Conservation (phyloP, 2,113 vertebrate species). For the Sakesphorus luctuosus region DNA sequence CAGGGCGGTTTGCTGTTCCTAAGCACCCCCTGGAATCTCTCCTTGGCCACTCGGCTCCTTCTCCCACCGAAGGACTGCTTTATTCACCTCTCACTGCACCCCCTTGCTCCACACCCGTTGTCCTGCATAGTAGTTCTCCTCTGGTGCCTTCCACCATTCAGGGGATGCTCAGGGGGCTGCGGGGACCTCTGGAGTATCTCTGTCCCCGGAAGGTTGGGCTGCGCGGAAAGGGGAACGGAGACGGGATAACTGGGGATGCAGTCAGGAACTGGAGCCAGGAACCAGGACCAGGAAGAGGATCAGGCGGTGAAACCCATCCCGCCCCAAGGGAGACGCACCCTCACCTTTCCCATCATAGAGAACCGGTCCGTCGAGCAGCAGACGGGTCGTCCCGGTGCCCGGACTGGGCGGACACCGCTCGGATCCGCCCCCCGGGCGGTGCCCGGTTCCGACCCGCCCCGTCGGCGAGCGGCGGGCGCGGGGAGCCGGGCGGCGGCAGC, state of each 20-base stretch:
- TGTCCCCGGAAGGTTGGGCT: rapidly evolving
- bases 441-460: slow-evolving; percentile 9
- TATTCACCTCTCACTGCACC: background rate
- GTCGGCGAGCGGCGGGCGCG: slow-evolving; percentile 33
- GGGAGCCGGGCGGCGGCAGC: slow-evolving; percentile 1
- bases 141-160: rapidly evolving
- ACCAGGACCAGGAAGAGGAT: background rate
- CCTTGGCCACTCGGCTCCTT: background rate
- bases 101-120: rapidly evolving
- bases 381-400: background rate
- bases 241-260: background rate
- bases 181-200: background rate
- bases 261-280: background rate
- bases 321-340: background rate
- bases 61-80: background rate
- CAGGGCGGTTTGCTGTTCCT: rapidly evolving
- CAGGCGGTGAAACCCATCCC: background rate
- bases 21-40: rapidly evolving
- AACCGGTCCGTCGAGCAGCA: slow-evolving; percentile 6
- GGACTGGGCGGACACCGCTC: background rate
- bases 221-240: background rate
- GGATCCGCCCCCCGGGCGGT: slow-evolving; percentile 9
- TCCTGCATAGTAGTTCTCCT: too few relatives aligned
- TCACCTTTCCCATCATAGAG: background rate
- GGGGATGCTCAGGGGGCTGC: background rate